A percentile compares a stretch with the other conserved stretches of the same genome.
Conservation (phyloP, 2,888 invertebrate species). For the Endomychus coccineus region DNA sequence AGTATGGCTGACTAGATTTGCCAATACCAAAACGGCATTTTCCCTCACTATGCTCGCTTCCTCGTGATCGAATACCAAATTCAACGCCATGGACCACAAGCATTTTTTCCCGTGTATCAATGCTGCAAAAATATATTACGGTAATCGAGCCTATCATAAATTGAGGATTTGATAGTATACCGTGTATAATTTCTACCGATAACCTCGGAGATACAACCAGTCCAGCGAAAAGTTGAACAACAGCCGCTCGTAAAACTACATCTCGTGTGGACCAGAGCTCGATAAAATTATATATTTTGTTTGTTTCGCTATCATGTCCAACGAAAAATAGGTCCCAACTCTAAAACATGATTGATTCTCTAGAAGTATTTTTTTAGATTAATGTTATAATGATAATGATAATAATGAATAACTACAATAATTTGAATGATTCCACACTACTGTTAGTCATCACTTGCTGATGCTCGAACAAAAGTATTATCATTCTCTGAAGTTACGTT, state of each 20-base stretch:
- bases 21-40: constrained; percentile 48
- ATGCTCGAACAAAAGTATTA: too few relatives aligned
- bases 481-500: too few relatives aligned
- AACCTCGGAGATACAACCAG: constrained; percentile 37
- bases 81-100: constrained; percentile 36
- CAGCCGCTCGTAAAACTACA: constrained; percentile 47
- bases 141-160: constrained; percentile 17
- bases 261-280: constrained; percentile 48
- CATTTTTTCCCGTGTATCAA: constrained; percentile 34
- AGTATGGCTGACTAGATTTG: constrained; percentile 42
- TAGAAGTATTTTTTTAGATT: too few relatives aligned
- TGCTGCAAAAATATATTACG: constrained; percentile 18
- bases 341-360: too few relatives aligned
- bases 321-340: constrained; percentile 39
- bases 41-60: constrained; percentile 51
- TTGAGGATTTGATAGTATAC: constrained; percentile 22
- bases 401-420: too few relatives aligned
- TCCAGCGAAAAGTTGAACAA: constrained; percentile 47
- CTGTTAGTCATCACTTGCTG: too few relatives aligned
- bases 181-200: constrained; percentile 34
- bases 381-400: too few relatives aligned
- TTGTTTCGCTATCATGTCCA: constrained; percentile 25
- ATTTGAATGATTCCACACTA: too few relatives aligned
- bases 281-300: constrained; percentile 39
- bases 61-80: constrained; percentile 41